A percentile compares a stretch with the other conserved stretches of the same genome.
Evolutionary conservation across 2,113 vertebrate genomes (phyloP).

Genomic region (Todiramphus chloris): DNA sequence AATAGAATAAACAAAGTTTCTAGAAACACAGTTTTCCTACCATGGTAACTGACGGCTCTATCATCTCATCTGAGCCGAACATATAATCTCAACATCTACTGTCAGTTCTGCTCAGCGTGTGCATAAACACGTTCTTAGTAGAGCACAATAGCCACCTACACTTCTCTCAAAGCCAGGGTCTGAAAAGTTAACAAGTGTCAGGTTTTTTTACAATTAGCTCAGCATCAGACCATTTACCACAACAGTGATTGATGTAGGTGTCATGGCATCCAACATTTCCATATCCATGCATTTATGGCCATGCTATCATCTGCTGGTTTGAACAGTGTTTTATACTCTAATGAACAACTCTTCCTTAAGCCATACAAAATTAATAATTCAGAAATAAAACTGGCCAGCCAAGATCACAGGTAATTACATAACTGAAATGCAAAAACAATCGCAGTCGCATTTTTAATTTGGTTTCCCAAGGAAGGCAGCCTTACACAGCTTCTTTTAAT

Average conservation of each 20-base stretch:
- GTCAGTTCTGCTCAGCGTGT: background rate
- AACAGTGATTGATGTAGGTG: background rate
- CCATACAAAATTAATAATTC: background rate
- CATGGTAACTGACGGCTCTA: background rate
- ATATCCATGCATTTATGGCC: background rate
- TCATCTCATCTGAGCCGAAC: background rate
- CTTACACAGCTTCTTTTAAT: background rate
- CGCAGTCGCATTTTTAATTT: background rate
- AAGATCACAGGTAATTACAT: background rate
- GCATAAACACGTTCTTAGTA: background rate
- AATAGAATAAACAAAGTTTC: background rate
- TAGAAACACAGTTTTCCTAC: background rate
- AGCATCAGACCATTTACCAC: background rate
- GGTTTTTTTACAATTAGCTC: background rate
- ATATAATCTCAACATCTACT: background rate
- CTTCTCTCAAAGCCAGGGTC: background rate
- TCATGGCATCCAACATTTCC: background rate
- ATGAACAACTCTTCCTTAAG: background rate
- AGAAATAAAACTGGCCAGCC: background rate
- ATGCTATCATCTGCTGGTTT: background rate
- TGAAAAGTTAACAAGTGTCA: background rate
- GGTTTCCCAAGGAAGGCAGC: background rate
- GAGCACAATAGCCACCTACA: background rate
- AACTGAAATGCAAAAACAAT: background rate
- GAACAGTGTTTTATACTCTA: background rate